phyloP scores from a whole-genome alignment of 2,888 invertebrate species.

The Rhingia rostrata region DNA sequence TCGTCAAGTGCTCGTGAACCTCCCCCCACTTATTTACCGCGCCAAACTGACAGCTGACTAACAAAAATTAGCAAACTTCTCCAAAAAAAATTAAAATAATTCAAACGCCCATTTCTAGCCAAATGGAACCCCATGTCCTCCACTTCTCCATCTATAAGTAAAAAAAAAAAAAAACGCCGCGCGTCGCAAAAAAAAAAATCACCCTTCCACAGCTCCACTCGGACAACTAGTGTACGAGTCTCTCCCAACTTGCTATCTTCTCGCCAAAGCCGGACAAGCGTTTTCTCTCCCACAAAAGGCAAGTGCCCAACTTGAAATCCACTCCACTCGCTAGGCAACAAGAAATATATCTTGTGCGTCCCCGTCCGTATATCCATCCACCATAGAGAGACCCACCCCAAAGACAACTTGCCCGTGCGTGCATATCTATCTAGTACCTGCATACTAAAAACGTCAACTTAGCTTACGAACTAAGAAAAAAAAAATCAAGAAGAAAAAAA shows the following conservation, averaged over 20 bases:
- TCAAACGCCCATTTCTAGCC: background rate
- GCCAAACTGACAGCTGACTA: conserved; percentile 3
- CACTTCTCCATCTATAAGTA: conserved; percentile 1
- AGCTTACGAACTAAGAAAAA: conserved; percentile 45
- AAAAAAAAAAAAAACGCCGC: conserved; percentile 23
- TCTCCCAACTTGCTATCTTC: conserved; percentile 1
- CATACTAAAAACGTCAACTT: conserved; percentile 53
- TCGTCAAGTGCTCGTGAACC: background rate
- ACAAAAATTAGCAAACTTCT: background rate
- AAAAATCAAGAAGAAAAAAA: conserved; percentile 7
- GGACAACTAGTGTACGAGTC: background rate
- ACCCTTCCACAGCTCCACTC: conserved; percentile 2
- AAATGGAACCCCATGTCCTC: background rate
- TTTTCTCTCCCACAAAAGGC: background rate
- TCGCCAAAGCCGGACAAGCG: conserved; percentile 14
- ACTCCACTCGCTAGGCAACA: conserved; percentile 38
- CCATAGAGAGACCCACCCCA: conserved; percentile 59
- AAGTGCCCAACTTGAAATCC: conserved; percentile 26
- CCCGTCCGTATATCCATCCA: background rate
- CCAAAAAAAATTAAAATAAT: background rate
- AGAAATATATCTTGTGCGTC: background rate
- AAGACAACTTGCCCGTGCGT: conserved; percentile 42
- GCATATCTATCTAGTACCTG: conserved; percentile 53
- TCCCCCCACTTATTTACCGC: background rate
- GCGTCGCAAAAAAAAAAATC: conserved; percentile 37